These are phyloP conservation scores for Bubo scandiacus DNA, from an alignment of 2,113 vertebrate genomes.

Conservation along the genomic window DNA sequence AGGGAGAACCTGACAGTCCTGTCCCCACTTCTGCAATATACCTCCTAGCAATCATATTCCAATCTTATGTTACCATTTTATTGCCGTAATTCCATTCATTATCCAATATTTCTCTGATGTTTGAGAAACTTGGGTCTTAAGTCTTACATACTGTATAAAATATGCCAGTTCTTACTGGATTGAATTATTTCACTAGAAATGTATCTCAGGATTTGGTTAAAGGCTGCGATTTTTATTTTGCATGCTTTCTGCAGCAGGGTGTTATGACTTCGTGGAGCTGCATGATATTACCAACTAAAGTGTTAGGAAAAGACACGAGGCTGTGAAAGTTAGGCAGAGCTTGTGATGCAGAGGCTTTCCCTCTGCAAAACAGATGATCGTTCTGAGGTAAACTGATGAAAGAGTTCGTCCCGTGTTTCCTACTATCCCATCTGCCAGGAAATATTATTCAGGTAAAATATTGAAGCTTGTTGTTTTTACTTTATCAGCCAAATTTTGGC, in stretches of 20 bases:
- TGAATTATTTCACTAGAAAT: neutral
- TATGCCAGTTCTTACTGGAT: neutral
- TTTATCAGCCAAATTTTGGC: neutral
- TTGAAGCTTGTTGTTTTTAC: neutral
- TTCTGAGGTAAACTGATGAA: neutral
- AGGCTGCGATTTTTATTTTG: neutral
- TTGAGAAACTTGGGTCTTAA: neutral
- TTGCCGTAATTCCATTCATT: neutral
- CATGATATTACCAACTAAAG: no score
- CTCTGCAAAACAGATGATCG: neutral
- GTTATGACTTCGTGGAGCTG: neutral
- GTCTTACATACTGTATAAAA: neutral
- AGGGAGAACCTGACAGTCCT: neutral
- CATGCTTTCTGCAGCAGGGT: neutral
- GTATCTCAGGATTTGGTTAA: neutral
- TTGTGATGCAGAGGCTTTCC: neutral
- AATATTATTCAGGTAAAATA: neutral
- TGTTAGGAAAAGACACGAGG: rapidly evolving
- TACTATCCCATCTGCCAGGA: neutral
- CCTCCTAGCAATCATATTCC: neutral
- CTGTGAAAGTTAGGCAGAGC: neutral
- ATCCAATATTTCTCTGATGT: neutral
- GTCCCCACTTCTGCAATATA: neutral
- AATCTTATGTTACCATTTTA: neutral
- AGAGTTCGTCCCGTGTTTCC: neutral